phyloP scores from a whole-genome alignment of 2,888 invertebrate genomes.

The Acleris sparsana region DNA sequence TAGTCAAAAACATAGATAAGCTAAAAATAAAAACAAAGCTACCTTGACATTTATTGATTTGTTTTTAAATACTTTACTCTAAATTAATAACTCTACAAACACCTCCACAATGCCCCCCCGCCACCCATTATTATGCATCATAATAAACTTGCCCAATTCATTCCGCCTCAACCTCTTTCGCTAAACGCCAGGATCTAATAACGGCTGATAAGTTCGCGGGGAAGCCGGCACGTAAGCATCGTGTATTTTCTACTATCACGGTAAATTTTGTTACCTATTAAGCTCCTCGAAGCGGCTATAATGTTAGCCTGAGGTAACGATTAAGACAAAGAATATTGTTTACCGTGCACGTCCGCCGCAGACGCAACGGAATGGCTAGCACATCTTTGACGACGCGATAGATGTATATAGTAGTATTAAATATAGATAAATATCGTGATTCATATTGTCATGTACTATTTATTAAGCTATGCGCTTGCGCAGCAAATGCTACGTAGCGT shows the following conservation, averaged over 20 bases:
- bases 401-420: too few species aligned
- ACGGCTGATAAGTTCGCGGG: conserved; percentile 69
- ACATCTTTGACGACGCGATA: too few species aligned
- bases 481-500: not conserved
- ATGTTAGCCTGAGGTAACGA: conserved; percentile 82
- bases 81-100: too few species aligned
- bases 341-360: conserved; percentile 43
- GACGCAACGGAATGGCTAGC: conserved; percentile 42
- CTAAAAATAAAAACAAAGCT: too few species aligned
- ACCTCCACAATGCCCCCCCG: not conserved
- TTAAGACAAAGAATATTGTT: conserved; percentile 72
- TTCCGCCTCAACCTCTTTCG: conserved; percentile 24
- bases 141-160: conserved; percentile 30
- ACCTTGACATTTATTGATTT: too few species aligned
- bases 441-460: too few species aligned
- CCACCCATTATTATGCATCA: conserved; percentile 20
- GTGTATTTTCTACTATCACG: conserved; percentile 81
- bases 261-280: conserved; percentile 83
- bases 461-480: not conserved
- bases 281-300: conserved; percentile 81
- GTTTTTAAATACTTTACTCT: too few species aligned
- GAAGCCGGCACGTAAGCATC: conserved; percentile 74
- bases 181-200: conserved; percentile 65
- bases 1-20: too few species aligned
- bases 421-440: too few species aligned